phyloP scores from a whole-genome alignment of 2,888 invertebrate species.

The Chromoteleia sp. region DNA sequence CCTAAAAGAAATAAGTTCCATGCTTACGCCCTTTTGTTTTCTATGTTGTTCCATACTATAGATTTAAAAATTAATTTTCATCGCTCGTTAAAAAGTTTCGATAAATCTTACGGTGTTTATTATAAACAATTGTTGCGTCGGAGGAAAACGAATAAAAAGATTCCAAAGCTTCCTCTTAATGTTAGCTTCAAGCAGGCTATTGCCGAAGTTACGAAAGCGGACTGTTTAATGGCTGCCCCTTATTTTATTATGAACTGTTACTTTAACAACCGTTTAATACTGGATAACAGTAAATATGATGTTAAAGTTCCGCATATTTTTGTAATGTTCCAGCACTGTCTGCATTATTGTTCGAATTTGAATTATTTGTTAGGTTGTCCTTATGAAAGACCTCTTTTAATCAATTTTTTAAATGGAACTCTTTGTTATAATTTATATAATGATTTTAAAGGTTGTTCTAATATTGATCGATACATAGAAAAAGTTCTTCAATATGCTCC shows the following conservation, averaged over 20 bases:
- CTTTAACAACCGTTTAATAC: constrained; percentile 85
- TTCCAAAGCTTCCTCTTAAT: constrained; percentile 46
- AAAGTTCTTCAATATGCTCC: not conserved
- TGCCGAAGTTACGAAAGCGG: constrained; percentile 85
- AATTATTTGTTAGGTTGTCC: constrained; percentile 88
- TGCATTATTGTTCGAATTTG: constrained; percentile 85
- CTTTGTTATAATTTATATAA: constrained; percentile 90
- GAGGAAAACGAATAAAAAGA: not conserved
- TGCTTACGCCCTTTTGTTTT: constrained; percentile 87
- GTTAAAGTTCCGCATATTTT: not conserved
- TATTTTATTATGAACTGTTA: constrained; percentile 87
- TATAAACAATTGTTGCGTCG: constrained; percentile 83
- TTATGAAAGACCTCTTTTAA: constrained; percentile 86
- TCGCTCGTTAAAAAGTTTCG: not conserved
- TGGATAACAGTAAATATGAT: constrained; percentile 81
- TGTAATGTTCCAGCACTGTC: not conserved
- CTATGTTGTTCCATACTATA: constrained; percentile 86
- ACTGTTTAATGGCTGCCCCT: constrained; percentile 87
- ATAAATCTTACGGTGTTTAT: not conserved
- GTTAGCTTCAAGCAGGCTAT: not conserved
- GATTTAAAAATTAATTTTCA: constrained; percentile 86
- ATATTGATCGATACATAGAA: not conserved
- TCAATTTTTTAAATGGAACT: constrained; percentile 90
- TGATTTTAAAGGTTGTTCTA: constrained; percentile 86
- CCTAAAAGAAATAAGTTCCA: constrained; percentile 84